These are phyloP conservation scores for Tipula helvola DNA, from an alignment of 2,888 invertebrate species.

Conservation along the genomic window DNA sequence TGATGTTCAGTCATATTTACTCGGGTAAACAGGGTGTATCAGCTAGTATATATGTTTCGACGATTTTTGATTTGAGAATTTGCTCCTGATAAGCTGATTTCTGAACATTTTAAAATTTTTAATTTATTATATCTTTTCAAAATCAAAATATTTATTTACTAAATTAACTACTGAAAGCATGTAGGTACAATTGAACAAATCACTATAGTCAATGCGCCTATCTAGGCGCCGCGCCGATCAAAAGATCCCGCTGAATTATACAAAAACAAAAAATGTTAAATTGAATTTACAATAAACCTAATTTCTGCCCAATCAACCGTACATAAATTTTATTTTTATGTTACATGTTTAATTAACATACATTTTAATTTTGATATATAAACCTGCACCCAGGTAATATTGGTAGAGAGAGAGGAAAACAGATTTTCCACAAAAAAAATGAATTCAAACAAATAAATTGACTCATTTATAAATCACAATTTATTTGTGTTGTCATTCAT, in stretches of 20 bases:
- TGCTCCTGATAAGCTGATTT: too few relatives aligned
- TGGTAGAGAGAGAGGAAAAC: background rate
- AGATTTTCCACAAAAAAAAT: background rate
- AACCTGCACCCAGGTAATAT: background rate
- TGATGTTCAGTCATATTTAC: too few relatives aligned
- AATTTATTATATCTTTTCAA: too few relatives aligned
- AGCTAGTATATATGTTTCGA: too few relatives aligned
- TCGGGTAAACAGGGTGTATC: too few relatives aligned
- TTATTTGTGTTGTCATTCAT: slow-evolving; percentile 11
- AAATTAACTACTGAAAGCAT: too few relatives aligned
- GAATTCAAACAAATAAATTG: slow-evolving; percentile 6
- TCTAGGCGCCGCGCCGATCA: too few relatives aligned
- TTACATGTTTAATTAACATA: slow-evolving; percentile 6
- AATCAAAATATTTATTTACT: too few relatives aligned
- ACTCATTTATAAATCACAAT: slow-evolving; percentile 11
- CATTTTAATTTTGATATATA: slow-evolving; percentile 1
- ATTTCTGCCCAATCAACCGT: background rate
- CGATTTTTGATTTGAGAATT: too few relatives aligned
- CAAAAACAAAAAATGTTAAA: background rate
- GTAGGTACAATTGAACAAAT: too few relatives aligned
- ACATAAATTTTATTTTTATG: background rate
- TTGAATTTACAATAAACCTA: background rate
- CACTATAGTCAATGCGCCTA: too few relatives aligned
- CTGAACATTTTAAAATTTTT: too few relatives aligned
- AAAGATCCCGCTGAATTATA: background rate